A percentile compares a stretch with the other conserved stretches of the same genome.
phyloP scores from a whole-genome alignment of 1,140 invertebrate species.

The Papilio polytes region DNA sequence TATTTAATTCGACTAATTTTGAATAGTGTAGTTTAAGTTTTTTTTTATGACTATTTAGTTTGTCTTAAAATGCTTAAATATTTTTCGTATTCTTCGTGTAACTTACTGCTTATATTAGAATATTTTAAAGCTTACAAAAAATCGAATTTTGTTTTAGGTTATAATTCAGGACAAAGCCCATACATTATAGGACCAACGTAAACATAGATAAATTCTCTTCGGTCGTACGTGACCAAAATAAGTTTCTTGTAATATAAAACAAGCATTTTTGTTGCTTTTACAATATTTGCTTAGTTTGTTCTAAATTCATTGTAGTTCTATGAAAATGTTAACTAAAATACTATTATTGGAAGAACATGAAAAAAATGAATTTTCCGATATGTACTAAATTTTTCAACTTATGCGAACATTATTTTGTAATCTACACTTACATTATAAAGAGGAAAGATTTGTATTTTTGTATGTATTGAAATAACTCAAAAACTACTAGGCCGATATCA shows the following conservation, averaged over 20 bases:
- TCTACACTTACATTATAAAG: too few relatives aligned
- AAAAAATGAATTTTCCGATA: too few relatives aligned
- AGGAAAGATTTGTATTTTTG: too few relatives aligned
- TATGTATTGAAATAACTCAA: too few relatives aligned
- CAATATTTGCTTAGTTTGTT: neutral
- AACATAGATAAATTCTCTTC: conserved; percentile 24
- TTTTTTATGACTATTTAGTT: too few relatives aligned
- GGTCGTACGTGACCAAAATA: conserved; percentile 18
- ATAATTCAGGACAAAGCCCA: conserved; percentile 9
- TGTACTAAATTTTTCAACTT: too few relatives aligned
- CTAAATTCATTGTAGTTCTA: neutral
- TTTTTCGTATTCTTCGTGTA: neutral
- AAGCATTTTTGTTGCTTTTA: neutral
- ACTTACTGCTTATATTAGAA: neutral
- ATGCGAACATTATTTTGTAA: too few relatives aligned
- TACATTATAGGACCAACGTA: conserved; percentile 7
- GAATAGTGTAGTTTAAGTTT: too few relatives aligned
- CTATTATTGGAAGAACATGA: neutral
- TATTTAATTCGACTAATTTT: neutral
- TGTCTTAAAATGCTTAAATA: too few relatives aligned
- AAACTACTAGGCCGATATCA: too few relatives aligned
- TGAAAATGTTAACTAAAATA: neutral
- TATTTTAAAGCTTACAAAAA: neutral
- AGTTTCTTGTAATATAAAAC: conserved; percentile 2
- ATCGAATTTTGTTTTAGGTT: neutral